Evolutionary conservation across 2,888 invertebrate species (phyloP).

Genomic region (Entomobrya proxima): DNA sequence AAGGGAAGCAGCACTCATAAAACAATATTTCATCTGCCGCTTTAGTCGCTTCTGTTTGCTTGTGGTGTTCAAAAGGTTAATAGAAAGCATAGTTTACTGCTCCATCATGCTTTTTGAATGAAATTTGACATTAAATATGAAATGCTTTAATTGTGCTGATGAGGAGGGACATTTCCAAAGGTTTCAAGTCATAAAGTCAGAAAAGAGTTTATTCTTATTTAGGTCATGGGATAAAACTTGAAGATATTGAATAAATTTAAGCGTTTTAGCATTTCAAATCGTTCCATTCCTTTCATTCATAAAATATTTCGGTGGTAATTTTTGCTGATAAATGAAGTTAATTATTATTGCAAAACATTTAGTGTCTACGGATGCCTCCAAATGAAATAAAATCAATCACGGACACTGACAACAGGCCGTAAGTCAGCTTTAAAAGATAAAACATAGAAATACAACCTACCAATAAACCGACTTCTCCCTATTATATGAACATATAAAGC

Average conservation of each 20-base stretch:
- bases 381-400: constrained; percentile 61
- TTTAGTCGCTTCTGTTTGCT: no score
- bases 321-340: constrained; percentile 57
- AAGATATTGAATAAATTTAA: no score
- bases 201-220: no score
- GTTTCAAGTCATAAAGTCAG: neutral
- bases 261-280: no score
- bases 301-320: neutral
- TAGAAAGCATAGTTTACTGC: no score
- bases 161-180: neutral
- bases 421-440: constrained; percentile 56
- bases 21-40: no score
- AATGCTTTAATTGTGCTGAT: neutral
- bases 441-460: constrained; percentile 14
- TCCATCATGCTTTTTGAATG: no score
- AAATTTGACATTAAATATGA: no score
- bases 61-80: no score
- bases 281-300: no score
- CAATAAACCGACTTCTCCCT: neutral
- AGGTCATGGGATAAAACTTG: no score
- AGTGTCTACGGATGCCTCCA: constrained; percentile 19
- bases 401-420: constrained; percentile 59
- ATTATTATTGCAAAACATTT: constrained; percentile 41
- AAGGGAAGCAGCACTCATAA: no score
- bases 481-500: neutral